Conservation (phyloP, 2,113 vertebrate genomes). For the Sminthopsis crassicaudata region DNA sequence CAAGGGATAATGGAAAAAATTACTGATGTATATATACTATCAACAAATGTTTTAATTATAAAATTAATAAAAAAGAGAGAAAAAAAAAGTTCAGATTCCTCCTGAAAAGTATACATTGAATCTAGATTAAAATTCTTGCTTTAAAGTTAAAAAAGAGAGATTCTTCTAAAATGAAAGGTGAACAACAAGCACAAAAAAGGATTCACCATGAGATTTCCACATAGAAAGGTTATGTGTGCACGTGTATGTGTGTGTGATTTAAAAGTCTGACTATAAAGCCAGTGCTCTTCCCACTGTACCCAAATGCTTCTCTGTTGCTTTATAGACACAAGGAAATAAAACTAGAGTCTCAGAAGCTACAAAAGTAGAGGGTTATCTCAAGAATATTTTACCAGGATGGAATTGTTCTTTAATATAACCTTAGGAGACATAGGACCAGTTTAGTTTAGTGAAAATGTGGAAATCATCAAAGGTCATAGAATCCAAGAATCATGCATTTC, state of each 20-base stretch:
- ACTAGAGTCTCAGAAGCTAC: not conserved
- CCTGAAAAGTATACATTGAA: too few relatives aligned
- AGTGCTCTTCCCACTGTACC: not conserved
- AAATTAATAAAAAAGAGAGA: too few relatives aligned
- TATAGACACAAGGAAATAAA: not conserved
- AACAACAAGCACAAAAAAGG: not conserved
- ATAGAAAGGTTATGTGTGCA: not conserved
- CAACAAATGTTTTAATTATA: too few relatives aligned
- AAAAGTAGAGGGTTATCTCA: not conserved
- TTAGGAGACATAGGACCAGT: not conserved
- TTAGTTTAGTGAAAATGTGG: not conserved
- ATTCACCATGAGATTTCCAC: not conserved
- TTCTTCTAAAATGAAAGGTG: too few relatives aligned
- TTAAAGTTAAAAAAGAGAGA: too few relatives aligned
- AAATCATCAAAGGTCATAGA: not conserved
- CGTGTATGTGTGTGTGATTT: too few relatives aligned
- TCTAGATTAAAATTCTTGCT: too few relatives aligned
- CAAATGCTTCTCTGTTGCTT: not conserved
- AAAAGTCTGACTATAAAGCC: too few relatives aligned
- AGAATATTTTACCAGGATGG: not conserved
- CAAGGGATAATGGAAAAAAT: too few relatives aligned
- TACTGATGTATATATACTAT: too few relatives aligned
- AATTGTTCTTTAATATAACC: not conserved
- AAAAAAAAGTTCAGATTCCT: too few relatives aligned
- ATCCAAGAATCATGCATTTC: not conserved